Conservation (phyloP, 1,140 invertebrate genomes). For the Pachypeltis micranthus region DNA sequence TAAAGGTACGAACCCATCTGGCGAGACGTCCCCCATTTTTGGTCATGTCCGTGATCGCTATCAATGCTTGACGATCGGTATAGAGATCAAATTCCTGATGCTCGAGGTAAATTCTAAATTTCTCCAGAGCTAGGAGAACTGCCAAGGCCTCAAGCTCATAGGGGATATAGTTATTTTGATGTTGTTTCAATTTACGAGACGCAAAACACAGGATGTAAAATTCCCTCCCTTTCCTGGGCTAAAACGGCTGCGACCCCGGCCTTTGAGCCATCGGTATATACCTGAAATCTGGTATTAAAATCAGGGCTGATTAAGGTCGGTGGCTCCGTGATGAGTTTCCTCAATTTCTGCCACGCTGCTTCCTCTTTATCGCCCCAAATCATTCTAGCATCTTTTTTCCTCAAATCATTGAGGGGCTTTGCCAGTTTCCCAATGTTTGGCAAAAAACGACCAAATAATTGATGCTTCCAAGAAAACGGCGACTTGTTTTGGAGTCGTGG, state of each 20-base stretch:
- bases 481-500: conserved; percentile 1
- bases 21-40: background rate
- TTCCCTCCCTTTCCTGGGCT: background rate
- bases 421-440: background rate
- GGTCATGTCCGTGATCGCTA: background rate
- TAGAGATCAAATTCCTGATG: background rate
- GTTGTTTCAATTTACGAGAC: background rate
- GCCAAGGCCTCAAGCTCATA: background rate
- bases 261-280: conserved; percentile 1
- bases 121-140: background rate
- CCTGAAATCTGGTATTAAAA: background rate
- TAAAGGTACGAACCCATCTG: background rate
- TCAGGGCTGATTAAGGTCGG: background rate
- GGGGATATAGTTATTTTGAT: background rate
- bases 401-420: background rate
- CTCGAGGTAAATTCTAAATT: background rate
- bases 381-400: background rate
- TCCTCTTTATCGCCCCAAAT: background rate
- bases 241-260: background rate
- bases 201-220: background rate
- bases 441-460: conserved; percentile 1
- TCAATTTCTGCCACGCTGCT: background rate
- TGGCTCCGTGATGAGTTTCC: conserved; percentile 1
- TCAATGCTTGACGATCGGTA: background rate
- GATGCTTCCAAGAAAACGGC: background rate